A percentile compares a stretch with the other conserved stretches of the same genome.
Evolutionary conservation across 1,140 invertebrate genomes (phyloP).

Genomic region (Diprion similis): DNA sequence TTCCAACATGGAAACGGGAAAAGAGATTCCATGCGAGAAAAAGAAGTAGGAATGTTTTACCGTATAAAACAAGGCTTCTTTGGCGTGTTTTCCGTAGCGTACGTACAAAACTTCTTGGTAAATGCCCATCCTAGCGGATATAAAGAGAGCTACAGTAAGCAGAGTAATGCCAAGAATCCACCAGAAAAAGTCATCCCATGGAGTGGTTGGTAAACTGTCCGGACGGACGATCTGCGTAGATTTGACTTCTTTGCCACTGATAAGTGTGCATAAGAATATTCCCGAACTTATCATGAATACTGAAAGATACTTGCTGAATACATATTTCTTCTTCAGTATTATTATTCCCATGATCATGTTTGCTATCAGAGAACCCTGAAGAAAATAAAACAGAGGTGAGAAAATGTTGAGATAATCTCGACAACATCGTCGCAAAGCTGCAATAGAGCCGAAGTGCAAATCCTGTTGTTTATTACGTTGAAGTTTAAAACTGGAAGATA

Average conservation of each 20-base stretch:
- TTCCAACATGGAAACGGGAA: neutral
- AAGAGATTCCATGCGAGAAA: neutral
- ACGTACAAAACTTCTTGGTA: conserved; percentile 92
- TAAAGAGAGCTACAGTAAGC: conserved; percentile 86
- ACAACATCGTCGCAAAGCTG: too few species aligned
- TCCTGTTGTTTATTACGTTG: neutral
- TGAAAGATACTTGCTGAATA: conserved; percentile 87
- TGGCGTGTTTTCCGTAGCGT: conserved; percentile 91
- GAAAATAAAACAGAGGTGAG: conserved; percentile 27
- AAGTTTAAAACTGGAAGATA: conserved; percentile 31
- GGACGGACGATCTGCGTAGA: conserved; percentile 42
- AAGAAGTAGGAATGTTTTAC: conserved; percentile 45
- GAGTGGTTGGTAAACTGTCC: conserved; percentile 41
- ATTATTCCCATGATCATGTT: conserved; percentile 96
- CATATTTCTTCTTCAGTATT: conserved; percentile 87
- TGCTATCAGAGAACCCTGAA: conserved; percentile 92
- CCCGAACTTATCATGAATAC: conserved; percentile 92
- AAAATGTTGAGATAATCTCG: conserved; percentile 1
- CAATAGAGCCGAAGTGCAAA: too few species aligned
- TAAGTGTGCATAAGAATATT: conserved; percentile 90
- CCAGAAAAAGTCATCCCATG: conserved; percentile 75
- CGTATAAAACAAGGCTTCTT: conserved; percentile 94
- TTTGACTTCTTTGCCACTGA: conserved; percentile 77
- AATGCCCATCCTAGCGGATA: conserved; percentile 96
- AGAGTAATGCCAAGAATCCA: conserved; percentile 85